A percentile compares a stretch with the other conserved stretches of the same genome.
phyloP scores from a whole-genome alignment of 2,113 vertebrate genomes.

The Corvus cornix region DNA sequence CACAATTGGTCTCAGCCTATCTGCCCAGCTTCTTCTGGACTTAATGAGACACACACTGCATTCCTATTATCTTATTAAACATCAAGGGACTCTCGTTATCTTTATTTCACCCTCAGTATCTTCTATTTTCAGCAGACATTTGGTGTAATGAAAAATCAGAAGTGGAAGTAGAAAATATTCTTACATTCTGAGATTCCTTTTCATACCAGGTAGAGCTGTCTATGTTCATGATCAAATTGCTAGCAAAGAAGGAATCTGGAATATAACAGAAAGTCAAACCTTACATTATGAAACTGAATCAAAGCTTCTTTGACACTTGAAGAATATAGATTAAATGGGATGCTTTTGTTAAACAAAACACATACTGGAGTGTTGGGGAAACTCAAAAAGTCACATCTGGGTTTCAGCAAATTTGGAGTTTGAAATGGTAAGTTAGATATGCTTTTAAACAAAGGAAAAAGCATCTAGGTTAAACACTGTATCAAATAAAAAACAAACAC shows the following conservation, averaged over 20 bases:
- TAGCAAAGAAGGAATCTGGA: not conserved
- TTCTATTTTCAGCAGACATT: not conserved
- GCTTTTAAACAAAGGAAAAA: not conserved
- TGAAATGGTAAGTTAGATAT: not conserved
- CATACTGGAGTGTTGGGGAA: not conserved
- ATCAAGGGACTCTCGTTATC: not conserved
- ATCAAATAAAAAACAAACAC: not conserved
- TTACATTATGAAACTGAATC: not conserved
- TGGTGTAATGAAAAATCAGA: not conserved
- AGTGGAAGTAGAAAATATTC: not conserved
- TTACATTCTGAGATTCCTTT: not conserved
- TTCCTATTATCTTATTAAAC: not conserved
- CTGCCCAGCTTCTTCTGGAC: not conserved
- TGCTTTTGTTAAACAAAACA: not conserved
- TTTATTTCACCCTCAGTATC: not conserved
- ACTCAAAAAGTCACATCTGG: not conserved
- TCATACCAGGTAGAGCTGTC: not conserved
- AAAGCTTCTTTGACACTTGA: not conserved
- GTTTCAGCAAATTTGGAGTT: not conserved
- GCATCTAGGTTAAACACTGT: not conserved
- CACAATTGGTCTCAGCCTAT: not conserved
- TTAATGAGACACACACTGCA: not conserved
- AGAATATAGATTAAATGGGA: not conserved
- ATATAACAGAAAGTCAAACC: not conserved
- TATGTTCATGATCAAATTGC: not conserved